These are phyloP conservation scores for Diogma glabrata DNA, from an alignment of 2,888 invertebrate species.

Conservation along the genomic window DNA sequence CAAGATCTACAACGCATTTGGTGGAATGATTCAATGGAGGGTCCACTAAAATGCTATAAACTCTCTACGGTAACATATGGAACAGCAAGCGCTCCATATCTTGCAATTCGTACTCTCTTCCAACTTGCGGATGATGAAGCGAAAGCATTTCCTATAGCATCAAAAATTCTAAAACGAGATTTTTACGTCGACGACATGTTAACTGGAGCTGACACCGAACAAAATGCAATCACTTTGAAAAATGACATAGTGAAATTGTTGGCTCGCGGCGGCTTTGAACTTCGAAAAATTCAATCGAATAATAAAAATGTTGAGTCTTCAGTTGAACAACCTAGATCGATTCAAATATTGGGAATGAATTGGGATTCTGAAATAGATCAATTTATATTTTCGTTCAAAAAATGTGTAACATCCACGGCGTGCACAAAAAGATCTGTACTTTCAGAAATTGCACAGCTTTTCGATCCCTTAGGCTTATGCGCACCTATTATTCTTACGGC, in stretches of 20 bases:
- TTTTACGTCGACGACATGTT: background rate
- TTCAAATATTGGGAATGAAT: background rate
- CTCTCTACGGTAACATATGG: too few species aligned
- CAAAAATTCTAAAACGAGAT: too few species aligned
- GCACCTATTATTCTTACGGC: too few species aligned
- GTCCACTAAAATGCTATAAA: too few species aligned
- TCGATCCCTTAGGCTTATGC: background rate
- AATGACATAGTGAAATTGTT: too few species aligned
- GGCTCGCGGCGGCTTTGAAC: background rate
- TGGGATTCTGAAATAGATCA: conserved; percentile 1
- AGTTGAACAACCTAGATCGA: conserved; percentile 1
- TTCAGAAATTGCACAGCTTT: background rate
- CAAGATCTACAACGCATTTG: background rate
- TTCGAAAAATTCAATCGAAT: background rate
- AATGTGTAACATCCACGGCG: background rate
- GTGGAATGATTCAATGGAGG: background rate
- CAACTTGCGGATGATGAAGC: too few species aligned
- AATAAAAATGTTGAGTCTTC: background rate
- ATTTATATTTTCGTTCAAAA: background rate
- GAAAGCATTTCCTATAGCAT: too few species aligned
- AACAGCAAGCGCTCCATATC: too few species aligned
- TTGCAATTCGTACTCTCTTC: too few species aligned
- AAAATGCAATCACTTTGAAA: too few species aligned
- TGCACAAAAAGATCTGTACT: background rate
- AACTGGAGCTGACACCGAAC: too few species aligned